Conservation (phyloP, 2,888 invertebrate genomes). For the Rhabditophanes sp. region DNA sequence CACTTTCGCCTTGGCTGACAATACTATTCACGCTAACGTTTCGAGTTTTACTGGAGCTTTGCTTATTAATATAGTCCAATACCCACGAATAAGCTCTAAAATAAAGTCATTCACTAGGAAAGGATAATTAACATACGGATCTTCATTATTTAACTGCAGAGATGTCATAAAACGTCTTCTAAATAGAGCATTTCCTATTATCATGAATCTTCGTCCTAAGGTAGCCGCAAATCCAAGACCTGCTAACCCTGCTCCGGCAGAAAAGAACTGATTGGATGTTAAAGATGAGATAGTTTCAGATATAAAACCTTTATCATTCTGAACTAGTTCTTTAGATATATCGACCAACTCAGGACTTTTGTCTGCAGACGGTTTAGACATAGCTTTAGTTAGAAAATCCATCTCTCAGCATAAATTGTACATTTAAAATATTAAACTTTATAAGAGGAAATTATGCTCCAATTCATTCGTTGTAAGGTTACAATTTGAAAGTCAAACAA, state of each 20-base stretch:
- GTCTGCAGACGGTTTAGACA: too few relatives aligned
- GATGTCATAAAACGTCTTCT: slow-evolving; percentile 28
- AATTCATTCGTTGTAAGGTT: too few relatives aligned
- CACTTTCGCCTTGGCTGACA: slow-evolving; percentile 30
- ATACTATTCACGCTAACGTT: slow-evolving; percentile 17
- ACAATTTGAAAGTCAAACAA: too few relatives aligned
- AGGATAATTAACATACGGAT: slow-evolving; percentile 20
- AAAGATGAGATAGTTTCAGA: too few relatives aligned
- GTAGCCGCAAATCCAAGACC: slow-evolving; percentile 25
- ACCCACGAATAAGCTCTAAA: slow-evolving; percentile 39
- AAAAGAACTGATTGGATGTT: slow-evolving; percentile 36
- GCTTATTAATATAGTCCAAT: slow-evolving; percentile 35
- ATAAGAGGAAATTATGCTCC: too few relatives aligned
- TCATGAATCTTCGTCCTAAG: slow-evolving; percentile 13
- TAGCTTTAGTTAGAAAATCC: too few relatives aligned
- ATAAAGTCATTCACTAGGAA: slow-evolving; percentile 4
- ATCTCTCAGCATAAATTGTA: too few relatives aligned
- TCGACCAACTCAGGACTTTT: too few relatives aligned
- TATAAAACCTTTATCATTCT: too few relatives aligned
- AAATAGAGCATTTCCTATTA: slow-evolving; percentile 28
- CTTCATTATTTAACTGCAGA: slow-evolving; percentile 30
- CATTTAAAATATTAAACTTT: too few relatives aligned
- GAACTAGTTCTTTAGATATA: too few relatives aligned
- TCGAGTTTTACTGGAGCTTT: slow-evolving; percentile 23
- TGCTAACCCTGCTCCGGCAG: slow-evolving; percentile 38